Evolutionary conservation across 2,113 vertebrate genomes (phyloP).

Genomic region (Silurus glanis): DNA sequence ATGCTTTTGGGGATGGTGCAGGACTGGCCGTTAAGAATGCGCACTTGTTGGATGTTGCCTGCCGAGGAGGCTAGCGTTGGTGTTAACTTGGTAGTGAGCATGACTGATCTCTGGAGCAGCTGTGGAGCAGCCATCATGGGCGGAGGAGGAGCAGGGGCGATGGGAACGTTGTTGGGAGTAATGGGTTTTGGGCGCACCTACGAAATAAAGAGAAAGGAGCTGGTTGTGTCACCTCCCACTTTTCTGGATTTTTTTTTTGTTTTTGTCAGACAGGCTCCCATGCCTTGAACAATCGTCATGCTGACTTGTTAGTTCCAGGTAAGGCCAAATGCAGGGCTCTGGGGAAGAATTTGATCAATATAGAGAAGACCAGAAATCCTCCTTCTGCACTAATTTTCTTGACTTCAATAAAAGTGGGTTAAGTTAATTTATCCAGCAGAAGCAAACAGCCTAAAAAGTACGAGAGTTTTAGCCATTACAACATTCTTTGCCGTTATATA

Average conservation of each 20-base stretch:
- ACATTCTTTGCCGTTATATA: background rate
- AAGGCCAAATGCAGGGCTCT: conserved; percentile 57
- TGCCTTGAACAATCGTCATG: conserved; percentile 40
- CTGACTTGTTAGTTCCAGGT: conserved; percentile 37
- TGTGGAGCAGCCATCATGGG: conserved; percentile 97
- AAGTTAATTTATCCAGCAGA: background rate
- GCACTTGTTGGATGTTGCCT: conserved; percentile 94
- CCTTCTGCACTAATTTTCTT: background rate
- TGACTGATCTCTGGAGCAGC: conserved; percentile 92
- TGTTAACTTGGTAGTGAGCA: conserved; percentile 91
- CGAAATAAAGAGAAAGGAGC: conserved; percentile 10
- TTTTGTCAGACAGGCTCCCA: conserved; percentile 26
- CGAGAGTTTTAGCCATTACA: background rate
- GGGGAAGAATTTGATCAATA: background rate
- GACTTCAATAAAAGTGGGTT: background rate
- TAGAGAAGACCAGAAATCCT: background rate
- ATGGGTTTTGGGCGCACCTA: conserved; percentile 92
- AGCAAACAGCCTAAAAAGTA: background rate
- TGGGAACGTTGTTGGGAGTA: conserved; percentile 91
- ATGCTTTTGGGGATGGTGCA: conserved; percentile 77
- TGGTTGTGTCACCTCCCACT: background rate
- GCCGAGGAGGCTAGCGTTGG: conserved; percentile 81
- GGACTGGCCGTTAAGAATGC: conserved; percentile 94
- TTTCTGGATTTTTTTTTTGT: background rate
- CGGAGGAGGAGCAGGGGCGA: conserved; percentile 93